A percentile compares a stretch with the other conserved stretches of the same genome.
These are phyloP conservation scores for Loris lydekkerianus DNA, from an alignment of 2,797 vertebrate species.

Conservation along the genomic window DNA sequence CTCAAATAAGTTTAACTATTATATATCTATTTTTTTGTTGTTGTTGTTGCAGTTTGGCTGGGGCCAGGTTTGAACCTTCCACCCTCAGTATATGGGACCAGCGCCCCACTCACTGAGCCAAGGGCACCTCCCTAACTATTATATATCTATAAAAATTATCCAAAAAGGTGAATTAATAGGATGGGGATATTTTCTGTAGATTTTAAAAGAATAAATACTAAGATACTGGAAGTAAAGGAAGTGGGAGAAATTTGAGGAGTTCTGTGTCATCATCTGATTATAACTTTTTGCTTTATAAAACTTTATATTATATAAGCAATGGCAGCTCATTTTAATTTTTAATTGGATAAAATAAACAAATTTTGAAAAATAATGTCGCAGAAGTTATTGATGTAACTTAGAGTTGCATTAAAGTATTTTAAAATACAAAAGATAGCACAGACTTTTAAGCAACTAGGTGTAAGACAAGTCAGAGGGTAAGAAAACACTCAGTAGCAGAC, in stretches of 20 bases:
- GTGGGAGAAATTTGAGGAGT: background rate
- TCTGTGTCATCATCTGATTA: background rate
- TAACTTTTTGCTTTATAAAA: background rate
- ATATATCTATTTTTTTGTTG: too few species aligned
- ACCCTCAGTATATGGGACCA: too few species aligned
- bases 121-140: too few species aligned
- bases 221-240: background rate
- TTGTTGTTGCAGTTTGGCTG: too few species aligned
- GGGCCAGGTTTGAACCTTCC: too few species aligned
- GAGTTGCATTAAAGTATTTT: background rate
- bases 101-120: too few species aligned
- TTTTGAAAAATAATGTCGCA: background rate
- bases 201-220: background rate
- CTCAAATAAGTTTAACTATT: background rate
- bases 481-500: background rate
- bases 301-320: background rate
- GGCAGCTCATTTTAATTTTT: conserved; percentile 15
- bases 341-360: background rate
- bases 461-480: background rate
- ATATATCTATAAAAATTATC: background rate
- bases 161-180: background rate
- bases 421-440: background rate
- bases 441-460: background rate
- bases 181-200: background rate
- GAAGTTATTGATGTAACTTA: background rate